Percentiles rank a stretch among this genome's conserved stretches.
phyloP scores from a whole-genome alignment of 2,797 vertebrate genomes.

The Pipistrellus pygmaeus region DNA sequence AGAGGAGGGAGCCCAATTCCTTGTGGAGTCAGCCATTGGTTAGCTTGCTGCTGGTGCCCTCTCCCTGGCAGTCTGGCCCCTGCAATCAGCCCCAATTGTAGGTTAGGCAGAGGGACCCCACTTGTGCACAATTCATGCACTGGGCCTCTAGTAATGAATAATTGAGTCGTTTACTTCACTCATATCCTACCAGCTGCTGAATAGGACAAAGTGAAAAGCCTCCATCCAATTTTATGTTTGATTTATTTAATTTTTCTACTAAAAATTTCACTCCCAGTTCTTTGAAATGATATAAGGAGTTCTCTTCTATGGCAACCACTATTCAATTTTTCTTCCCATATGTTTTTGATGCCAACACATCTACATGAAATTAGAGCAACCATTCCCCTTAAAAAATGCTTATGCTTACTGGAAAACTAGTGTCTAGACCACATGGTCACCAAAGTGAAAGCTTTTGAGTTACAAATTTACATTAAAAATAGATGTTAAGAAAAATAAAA shows the following conservation, averaged over 20 bases:
- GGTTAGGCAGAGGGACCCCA: no score
- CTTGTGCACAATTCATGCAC: no score
- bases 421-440: not conserved
- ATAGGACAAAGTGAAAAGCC: not conserved
- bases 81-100: no score
- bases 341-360: not conserved
- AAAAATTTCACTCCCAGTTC: not conserved
- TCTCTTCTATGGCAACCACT: not conserved
- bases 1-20: no score
- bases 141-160: not conserved
- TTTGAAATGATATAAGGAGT: not conserved
- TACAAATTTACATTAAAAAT: conserved; percentile 30
- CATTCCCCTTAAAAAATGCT: not conserved
- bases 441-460: not conserved
- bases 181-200: not conserved
- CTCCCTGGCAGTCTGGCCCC: no score
- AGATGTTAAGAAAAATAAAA: not conserved
- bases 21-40: rapidly evolving
- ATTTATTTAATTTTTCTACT: conserved; percentile 2
- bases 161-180: not conserved
- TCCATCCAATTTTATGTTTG: not conserved
- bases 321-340: not conserved
- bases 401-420: not conserved
- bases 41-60: no score
- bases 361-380: not conserved